A percentile compares a stretch with the other conserved stretches of the same genome.
Conservation (phyloP, 2,113 vertebrate species). For the Carassius carassius region DNA sequence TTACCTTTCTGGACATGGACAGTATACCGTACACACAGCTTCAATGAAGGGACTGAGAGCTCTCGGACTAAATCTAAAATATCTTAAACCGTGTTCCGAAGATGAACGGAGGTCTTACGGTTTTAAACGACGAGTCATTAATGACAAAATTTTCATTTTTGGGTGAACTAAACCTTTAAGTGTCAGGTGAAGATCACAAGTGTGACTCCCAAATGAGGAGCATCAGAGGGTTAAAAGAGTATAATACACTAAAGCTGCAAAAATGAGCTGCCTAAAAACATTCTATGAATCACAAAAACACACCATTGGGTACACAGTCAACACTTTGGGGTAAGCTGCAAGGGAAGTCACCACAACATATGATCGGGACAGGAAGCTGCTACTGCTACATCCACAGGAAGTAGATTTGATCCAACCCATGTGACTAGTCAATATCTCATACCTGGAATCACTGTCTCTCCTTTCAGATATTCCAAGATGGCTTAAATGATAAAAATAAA, state of each 20-base stretch:
- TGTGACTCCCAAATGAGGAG: too few relatives aligned
- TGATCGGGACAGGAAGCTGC: not conserved
- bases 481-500: conserved; percentile 75
- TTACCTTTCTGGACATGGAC: too few relatives aligned
- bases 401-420: not conserved
- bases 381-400: conserved; percentile 5
- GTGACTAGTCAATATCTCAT: conserved; percentile 53
- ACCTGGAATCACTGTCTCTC: conserved; percentile 75
- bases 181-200: too few relatives aligned
- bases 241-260: not conserved
- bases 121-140: too few relatives aligned
- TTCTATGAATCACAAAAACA: not conserved
- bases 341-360: not conserved
- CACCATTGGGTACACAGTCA: not conserved
- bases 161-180: too few relatives aligned
- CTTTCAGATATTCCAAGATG: conserved; percentile 73
- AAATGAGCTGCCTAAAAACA: not conserved
- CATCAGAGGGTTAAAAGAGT: too few relatives aligned
- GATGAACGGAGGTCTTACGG: too few relatives aligned
- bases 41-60: too few relatives aligned
- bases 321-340: not conserved
- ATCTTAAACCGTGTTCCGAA: too few relatives aligned
- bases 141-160: too few relatives aligned
- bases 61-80: too few relatives aligned
- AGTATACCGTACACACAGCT: too few relatives aligned